A percentile compares a stretch with the other conserved stretches of the same genome.
Evolutionary conservation across 2,797 vertebrate species (phyloP).

Genomic region (Denticeps clupeoides): DNA sequence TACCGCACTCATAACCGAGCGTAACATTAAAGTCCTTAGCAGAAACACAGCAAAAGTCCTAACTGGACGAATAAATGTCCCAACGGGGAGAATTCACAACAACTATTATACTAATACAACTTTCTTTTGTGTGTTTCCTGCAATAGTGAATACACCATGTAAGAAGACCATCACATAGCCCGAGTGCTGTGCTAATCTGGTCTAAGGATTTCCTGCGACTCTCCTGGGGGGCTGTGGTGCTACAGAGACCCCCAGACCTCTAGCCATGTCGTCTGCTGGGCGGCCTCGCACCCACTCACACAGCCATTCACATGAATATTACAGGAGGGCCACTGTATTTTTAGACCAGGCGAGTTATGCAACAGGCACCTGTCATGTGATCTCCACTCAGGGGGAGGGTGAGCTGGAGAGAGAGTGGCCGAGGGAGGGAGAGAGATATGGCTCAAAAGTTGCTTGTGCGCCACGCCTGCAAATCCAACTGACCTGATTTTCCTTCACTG

Average conservation of each 20-base stretch:
- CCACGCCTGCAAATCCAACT: slow-evolving; percentile 20
- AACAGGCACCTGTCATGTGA: slow-evolving; percentile 56
- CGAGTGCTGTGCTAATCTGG: too few relatives aligned
- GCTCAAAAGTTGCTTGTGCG: slow-evolving; percentile 5
- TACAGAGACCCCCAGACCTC: background rate
- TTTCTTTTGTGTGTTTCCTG: too few relatives aligned
- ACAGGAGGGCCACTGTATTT: slow-evolving; percentile 48
- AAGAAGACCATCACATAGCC: too few relatives aligned
- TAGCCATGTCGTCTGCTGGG: background rate
- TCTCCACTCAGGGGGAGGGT: slow-evolving; percentile 27
- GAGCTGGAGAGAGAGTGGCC: slow-evolving; percentile 14
- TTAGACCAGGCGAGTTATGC: slow-evolving; percentile 52
- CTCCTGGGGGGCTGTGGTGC: too few relatives aligned
- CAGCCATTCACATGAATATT: slow-evolving; percentile 43
- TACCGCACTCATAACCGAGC: too few relatives aligned
- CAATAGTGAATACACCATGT: too few relatives aligned
- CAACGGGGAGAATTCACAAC: too few relatives aligned
- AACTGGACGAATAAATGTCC: too few relatives aligned
- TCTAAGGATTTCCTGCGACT: slow-evolving; percentile 13
- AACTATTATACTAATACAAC: too few relatives aligned
- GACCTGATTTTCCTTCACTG: slow-evolving; percentile 16
- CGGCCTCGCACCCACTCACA: slow-evolving; percentile 15
- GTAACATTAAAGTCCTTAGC: too few relatives aligned
- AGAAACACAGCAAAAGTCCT: too few relatives aligned
- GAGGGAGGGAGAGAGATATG: slow-evolving; percentile 1